These are phyloP conservation scores for Netelia virgata DNA, from an alignment of 2,888 invertebrate genomes.

Conservation along the genomic window DNA sequence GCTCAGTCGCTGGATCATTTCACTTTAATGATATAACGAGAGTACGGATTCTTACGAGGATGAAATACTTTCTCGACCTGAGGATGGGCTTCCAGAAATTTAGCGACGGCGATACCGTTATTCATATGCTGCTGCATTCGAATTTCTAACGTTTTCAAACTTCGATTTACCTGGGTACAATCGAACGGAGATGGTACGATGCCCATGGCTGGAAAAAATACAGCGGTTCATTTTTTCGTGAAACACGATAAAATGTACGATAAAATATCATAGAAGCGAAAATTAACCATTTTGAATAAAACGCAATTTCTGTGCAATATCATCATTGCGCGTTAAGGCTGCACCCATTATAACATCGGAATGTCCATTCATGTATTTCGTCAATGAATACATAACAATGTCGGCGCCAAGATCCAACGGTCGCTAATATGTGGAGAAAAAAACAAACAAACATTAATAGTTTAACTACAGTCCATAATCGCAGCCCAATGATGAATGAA, in stretches of 20 bases:
- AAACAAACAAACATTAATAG: slow-evolving; percentile 16
- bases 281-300: slow-evolving; percentile 94
- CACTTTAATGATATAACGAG: neutral
- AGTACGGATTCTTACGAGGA: slow-evolving; percentile 87
- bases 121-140: slow-evolving; percentile 96
- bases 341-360: slow-evolving; percentile 99
- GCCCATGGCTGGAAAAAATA: slow-evolving; percentile 90
- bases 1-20: no score
- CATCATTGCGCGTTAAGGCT: slow-evolving; percentile 90
- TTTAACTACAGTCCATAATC: no score
- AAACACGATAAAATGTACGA: neutral
- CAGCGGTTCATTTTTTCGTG: neutral
- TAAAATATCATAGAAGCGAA: neutral
- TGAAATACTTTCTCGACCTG: slow-evolving; percentile 93
- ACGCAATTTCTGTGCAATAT: slow-evolving; percentile 89
- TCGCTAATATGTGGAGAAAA: slow-evolving; percentile 86
- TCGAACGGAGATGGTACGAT: slow-evolving; percentile 98
- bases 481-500: no score
- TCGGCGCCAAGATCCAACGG: slow-evolving; percentile 97
- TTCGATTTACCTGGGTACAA: slow-evolving; percentile 96
- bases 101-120: slow-evolving; percentile 92
- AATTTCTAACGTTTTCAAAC: slow-evolving; percentile 96
- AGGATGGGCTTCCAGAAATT: slow-evolving; percentile 93
- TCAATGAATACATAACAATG: slow-evolving; percentile 95
- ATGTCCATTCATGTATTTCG: slow-evolving; percentile 99